Conservation (phyloP, 2,113 vertebrate species). For the Eleginops maclovinus region DNA sequence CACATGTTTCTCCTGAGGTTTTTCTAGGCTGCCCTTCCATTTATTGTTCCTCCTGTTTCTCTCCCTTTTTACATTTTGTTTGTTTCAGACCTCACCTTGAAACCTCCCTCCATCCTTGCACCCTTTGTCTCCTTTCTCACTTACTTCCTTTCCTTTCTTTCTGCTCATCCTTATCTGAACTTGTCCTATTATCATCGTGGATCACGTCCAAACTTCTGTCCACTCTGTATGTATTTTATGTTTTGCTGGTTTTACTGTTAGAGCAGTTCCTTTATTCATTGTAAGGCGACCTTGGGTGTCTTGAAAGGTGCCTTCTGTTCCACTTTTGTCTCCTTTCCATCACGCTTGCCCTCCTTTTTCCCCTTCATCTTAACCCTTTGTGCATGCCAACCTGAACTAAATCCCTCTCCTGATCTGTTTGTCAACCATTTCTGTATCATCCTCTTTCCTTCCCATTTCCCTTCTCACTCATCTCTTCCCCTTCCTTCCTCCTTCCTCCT, state of each 20-base stretch:
- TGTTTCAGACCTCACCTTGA: background rate
- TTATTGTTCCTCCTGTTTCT: background rate
- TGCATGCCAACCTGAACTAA: background rate
- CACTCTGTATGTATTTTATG: no score
- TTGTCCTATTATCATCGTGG: background rate
- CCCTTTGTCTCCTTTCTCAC: background rate
- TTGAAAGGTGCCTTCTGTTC: background rate
- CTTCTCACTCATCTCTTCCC: background rate
- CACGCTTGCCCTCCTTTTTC: background rate
- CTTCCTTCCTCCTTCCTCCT: conserved; percentile 15
- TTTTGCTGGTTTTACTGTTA: no score
- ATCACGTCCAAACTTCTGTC: background rate
- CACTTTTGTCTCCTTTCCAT: background rate
- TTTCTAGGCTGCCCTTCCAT: background rate
- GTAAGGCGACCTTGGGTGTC: no score
- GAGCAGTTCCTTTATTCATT: no score
- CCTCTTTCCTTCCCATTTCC: background rate
- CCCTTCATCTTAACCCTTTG: background rate
- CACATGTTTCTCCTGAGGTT: conserved; percentile 11
- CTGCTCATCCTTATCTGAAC: background rate
- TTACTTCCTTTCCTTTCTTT: conserved; percentile 8
- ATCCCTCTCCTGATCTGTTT: background rate
- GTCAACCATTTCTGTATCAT: conserved; percentile 20
- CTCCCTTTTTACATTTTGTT: no score
- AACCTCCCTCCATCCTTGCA: background rate